Percentiles rank a stretch among this genome's conserved stretches.
Conservation (phyloP, 1,140 invertebrate genomes). For the Grapholita molesta region DNA sequence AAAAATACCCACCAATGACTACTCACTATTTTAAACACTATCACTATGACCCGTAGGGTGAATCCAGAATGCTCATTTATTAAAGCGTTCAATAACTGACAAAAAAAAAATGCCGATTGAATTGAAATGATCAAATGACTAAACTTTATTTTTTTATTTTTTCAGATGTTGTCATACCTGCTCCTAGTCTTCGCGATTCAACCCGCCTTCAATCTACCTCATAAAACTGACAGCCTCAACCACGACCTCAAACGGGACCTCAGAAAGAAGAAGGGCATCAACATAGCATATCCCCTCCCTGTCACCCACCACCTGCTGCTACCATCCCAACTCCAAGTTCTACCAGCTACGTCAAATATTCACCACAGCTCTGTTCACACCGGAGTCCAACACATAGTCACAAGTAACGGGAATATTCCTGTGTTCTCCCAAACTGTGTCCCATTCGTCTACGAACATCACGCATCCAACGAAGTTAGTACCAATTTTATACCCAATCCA, state of each 20-base stretch:
- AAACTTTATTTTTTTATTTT: not conserved
- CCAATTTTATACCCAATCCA: constrained; percentile 48
- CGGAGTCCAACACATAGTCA: constrained; percentile 24
- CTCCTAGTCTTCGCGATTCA: constrained; percentile 5
- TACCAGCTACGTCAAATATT: constrained; percentile 40
- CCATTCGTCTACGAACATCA: constrained; percentile 32
- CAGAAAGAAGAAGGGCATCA: constrained; percentile 48
- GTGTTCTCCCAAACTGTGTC: constrained; percentile 36
- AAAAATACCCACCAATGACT: no score
- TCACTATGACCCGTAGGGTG: no score
- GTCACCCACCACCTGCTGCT: constrained; percentile 39
- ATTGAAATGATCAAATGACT: no score
- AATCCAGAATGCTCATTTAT: no score
- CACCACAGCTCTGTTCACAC: constrained; percentile 36
- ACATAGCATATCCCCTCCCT: constrained; percentile 34
- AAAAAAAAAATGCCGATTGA: no score
- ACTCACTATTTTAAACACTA: no score
- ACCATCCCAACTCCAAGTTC: constrained; percentile 43
- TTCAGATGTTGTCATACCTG: constrained; percentile 3
- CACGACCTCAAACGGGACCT: constrained; percentile 2
- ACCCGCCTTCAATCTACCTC: not conserved
- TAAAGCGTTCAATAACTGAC: no score
- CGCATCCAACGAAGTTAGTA: constrained; percentile 34
- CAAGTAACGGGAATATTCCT: constrained; percentile 36
- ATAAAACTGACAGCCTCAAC: not conserved